A percentile compares a stretch with the other conserved stretches of the same genome.
phyloP scores from a whole-genome alignment of 2,797 vertebrate genomes.

The Artibeus lituratus region DNA sequence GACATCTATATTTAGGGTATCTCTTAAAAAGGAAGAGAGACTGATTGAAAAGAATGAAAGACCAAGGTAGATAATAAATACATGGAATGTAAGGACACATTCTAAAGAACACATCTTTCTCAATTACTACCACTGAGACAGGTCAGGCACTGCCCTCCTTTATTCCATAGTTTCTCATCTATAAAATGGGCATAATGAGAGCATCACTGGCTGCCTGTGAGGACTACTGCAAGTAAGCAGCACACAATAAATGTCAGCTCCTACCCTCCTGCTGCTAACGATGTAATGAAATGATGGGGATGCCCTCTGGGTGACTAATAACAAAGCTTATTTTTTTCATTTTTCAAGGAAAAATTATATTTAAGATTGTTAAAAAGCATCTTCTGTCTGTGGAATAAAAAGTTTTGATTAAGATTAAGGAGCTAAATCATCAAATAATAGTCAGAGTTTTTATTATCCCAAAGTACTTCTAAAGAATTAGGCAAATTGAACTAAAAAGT shows the following conservation, averaged over 20 bases:
- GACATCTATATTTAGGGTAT: not conserved
- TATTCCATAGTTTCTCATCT: not conserved
- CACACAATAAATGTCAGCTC: not conserved
- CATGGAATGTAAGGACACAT: not conserved
- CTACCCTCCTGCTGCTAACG: not conserved
- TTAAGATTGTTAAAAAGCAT: not conserved
- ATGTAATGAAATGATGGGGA: not conserved
- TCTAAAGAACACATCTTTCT: not conserved
- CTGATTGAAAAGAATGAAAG: not conserved
- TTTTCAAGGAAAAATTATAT: not conserved
- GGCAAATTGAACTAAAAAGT: not conserved
- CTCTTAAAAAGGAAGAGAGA: not conserved
- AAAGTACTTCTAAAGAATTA: not conserved
- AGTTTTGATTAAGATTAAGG: constrained; percentile 19
- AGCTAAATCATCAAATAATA: constrained; percentile 8
- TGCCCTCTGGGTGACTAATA: not conserved
- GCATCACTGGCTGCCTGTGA: not conserved
- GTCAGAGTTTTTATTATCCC: not conserved
- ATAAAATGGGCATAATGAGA: not conserved
- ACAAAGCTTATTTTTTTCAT: not conserved
- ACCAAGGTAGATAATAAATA: not conserved
- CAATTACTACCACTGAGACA: not conserved
- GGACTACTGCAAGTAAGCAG: not conserved
- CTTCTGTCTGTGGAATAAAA: not conserved
- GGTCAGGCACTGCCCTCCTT: not conserved